Conservation (phyloP, 53 echinoderm and acorn worm species). For the Mesocentrotus franciscanus region DNA sequence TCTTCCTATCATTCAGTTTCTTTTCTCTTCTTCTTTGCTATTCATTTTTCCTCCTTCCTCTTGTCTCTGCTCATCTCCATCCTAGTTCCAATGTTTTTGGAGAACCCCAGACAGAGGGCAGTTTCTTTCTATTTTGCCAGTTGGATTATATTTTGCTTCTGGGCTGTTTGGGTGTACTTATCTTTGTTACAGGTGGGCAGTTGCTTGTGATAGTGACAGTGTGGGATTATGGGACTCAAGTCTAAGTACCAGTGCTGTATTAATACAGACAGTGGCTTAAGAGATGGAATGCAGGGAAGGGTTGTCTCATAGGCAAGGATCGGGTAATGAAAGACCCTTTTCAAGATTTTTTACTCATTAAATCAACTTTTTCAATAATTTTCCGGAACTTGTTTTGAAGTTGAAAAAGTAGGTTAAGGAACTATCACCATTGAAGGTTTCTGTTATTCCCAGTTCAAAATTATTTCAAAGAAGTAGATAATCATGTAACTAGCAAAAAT, state of each 20-base stretch:
- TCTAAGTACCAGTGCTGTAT: conserved; percentile 38
- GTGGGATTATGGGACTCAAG: conserved; percentile 30
- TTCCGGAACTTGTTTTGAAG: neutral
- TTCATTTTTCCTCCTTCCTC: neutral
- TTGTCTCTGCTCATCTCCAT: neutral
- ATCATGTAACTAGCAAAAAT: neutral
- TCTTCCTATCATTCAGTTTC: neutral
- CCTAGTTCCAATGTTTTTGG: neutral
- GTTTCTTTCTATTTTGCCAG: conserved; percentile 44
- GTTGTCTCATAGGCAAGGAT: neutral
- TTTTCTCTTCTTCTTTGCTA: neutral
- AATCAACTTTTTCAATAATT: neutral
- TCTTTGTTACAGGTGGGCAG: conserved; percentile 44
- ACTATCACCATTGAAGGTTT: neutral
- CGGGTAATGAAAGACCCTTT: neutral
- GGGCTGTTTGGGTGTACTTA: neutral
- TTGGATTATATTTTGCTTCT: conserved; percentile 3
- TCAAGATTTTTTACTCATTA: neutral
- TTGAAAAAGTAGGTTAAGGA: neutral
- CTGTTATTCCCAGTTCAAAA: neutral
- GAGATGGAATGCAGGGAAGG: neutral
- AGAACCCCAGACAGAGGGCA: neutral
- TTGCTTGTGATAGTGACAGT: conserved; percentile 48
- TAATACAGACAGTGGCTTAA: conserved; percentile 39
- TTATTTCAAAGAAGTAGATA: neutral